Evolutionary conservation across 2,113 vertebrate genomes (phyloP).

Genomic region (Hirundichthys speculiger): DNA sequence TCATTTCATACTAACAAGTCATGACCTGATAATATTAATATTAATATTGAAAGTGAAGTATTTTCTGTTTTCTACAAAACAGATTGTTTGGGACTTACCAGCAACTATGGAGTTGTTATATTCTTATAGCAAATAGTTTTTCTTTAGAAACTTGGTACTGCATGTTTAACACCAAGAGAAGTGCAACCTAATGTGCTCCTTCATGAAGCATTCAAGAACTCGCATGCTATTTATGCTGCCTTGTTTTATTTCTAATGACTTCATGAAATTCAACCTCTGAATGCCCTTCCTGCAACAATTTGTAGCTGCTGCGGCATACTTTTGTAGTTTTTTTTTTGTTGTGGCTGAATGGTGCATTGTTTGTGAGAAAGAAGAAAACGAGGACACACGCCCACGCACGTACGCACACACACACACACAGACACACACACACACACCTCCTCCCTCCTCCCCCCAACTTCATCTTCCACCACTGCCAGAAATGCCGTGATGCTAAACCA

Average conservation of each 20-base stretch:
- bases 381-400: constrained; percentile 46
- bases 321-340: constrained; percentile 62
- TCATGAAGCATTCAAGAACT: not conserved
- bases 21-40: too few relatives aligned
- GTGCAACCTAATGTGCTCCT: not conserved
- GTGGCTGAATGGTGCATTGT: constrained; percentile 71
- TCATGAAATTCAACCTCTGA: constrained; percentile 48
- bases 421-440: constrained; percentile 13
- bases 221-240: not conserved
- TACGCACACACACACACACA: constrained; percentile 12
- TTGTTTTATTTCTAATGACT: constrained; percentile 11
- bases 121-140: not conserved
- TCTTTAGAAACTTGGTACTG: not conserved
- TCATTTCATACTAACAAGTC: constrained; percentile 42
- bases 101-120: too few relatives aligned
- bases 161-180: not conserved
- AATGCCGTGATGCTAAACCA: not conserved
- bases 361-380: constrained; percentile 39
- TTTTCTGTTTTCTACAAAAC: too few relatives aligned
- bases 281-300: constrained; percentile 50
- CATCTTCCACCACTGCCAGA: constrained; percentile 42
- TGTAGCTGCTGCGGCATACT: constrained; percentile 39
- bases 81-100: too few relatives aligned
- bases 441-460: constrained; percentile 31
- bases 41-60: too few relatives aligned